These are phyloP conservation scores for Melipona bicolor DNA, from an alignment of 2,888 invertebrate species.

Conservation along the genomic window DNA sequence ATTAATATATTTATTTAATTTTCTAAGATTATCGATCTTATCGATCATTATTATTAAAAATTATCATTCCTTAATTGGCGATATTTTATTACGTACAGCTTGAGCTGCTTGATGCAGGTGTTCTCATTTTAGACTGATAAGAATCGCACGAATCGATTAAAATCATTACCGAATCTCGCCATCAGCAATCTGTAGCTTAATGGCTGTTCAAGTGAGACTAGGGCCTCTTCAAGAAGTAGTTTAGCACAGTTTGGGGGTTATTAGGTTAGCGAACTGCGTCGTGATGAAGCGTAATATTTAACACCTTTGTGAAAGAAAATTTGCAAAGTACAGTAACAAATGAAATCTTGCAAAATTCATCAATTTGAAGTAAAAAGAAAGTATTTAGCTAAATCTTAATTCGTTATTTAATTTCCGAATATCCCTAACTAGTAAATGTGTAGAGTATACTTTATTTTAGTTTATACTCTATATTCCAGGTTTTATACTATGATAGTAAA, in stretches of 20 bases:
- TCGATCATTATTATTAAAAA: too few relatives aligned
- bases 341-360: background rate
- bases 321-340: background rate
- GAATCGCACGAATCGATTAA: slow-evolving; percentile 6
- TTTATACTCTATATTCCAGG: too few relatives aligned
- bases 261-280: background rate
- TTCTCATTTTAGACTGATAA: background rate
- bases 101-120: too few relatives aligned
- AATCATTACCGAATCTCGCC: slow-evolving; percentile 3
- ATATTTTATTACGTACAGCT: too few relatives aligned
- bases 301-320: background rate
- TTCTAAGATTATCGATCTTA: too few relatives aligned
- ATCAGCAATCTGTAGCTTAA: slow-evolving; percentile 7
- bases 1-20: too few relatives aligned
- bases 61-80: too few relatives aligned
- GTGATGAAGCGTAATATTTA: background rate
- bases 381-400: background rate
- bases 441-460: too few relatives aligned
- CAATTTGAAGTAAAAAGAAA: background rate
- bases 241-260: background rate
- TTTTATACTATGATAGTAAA: too few relatives aligned
- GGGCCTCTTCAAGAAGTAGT: background rate
- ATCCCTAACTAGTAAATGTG: too few relatives aligned
- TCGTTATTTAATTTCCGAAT: too few relatives aligned
- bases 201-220: background rate